Evolutionary conservation across 2,888 invertebrate genomes (phyloP).

Genomic region (Noctua comes): DNA sequence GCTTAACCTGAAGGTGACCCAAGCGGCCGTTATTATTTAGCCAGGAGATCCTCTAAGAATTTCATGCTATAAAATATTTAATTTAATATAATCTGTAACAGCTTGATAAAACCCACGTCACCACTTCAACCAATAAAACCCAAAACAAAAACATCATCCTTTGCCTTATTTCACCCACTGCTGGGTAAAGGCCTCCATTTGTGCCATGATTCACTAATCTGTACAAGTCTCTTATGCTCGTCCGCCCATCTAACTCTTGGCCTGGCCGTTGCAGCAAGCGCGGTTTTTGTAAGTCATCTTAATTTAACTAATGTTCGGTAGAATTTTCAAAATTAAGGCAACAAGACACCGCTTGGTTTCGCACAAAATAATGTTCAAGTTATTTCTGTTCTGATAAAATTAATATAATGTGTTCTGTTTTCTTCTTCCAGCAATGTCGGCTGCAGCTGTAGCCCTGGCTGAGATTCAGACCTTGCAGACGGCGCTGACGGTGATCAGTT

Average conservation of each 20-base stretch:
- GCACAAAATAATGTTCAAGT: neutral
- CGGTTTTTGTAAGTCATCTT: neutral
- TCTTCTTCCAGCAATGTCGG: constrained; percentile 39
- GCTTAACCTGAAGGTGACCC: too few relatives aligned
- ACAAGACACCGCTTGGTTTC: neutral
- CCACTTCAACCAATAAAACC: neutral
- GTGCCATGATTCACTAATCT: neutral
- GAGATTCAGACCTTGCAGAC: constrained; percentile 39
- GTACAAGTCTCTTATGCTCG: neutral
- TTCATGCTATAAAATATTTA: neutral
- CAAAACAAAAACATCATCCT: neutral
- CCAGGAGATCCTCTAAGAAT: neutral
- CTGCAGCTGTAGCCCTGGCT: constrained; percentile 30
- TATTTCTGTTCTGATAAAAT: neutral
- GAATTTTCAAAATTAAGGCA: neutral
- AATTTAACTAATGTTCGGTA: neutral
- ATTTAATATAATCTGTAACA: neutral
- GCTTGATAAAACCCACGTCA: neutral
- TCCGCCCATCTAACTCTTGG: neutral
- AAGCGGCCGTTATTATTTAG: too few relatives aligned
- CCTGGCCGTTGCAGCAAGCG: neutral
- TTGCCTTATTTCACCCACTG: neutral
- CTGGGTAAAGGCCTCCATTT: neutral
- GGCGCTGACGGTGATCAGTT: constrained; percentile 29
- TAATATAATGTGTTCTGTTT: neutral